A percentile compares a stretch with the other conserved stretches of the same genome.
Evolutionary conservation across 2,888 invertebrate species (phyloP).

Genomic region (Meloe dianella): DNA sequence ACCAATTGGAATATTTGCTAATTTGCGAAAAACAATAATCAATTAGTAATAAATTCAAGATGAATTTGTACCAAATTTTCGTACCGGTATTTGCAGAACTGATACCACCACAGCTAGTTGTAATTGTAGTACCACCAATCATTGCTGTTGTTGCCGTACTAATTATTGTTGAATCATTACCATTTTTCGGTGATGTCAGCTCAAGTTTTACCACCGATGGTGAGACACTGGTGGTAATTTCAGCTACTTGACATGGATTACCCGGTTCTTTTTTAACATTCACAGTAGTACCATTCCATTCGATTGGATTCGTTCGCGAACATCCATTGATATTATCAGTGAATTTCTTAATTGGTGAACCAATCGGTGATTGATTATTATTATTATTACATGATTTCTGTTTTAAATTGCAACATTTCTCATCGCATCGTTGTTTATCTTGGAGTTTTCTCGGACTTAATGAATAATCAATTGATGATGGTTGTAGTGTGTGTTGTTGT

Average conservation of each 20-base stretch:
- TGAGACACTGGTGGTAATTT: constrained; percentile 65
- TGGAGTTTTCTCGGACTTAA: constrained; percentile 51
- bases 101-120: not conserved
- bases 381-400: constrained; percentile 48
- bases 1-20: constrained; percentile 74
- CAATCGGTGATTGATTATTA: constrained; percentile 15
- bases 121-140: not conserved
- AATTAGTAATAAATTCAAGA: not conserved
- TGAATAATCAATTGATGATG: constrained; percentile 35
- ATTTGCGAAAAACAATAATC: not conserved
- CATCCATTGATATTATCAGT: constrained; percentile 60
- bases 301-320: constrained; percentile 73
- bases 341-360: constrained; percentile 21
- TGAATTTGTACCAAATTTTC: no score
- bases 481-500: constrained; percentile 10
- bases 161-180: constrained; percentile 10
- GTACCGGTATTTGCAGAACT: not conserved
- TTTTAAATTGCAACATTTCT: constrained; percentile 52
- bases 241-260: constrained; percentile 67
- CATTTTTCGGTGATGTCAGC: constrained; percentile 66
- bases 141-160: not conserved
- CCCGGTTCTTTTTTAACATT: constrained; percentile 73
- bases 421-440: constrained; percentile 49
- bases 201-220: constrained; percentile 67
- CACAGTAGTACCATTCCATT: constrained; percentile 64